Conservation (phyloP, 2,888 invertebrate species). For the Pristionchus exspectatus region DNA sequence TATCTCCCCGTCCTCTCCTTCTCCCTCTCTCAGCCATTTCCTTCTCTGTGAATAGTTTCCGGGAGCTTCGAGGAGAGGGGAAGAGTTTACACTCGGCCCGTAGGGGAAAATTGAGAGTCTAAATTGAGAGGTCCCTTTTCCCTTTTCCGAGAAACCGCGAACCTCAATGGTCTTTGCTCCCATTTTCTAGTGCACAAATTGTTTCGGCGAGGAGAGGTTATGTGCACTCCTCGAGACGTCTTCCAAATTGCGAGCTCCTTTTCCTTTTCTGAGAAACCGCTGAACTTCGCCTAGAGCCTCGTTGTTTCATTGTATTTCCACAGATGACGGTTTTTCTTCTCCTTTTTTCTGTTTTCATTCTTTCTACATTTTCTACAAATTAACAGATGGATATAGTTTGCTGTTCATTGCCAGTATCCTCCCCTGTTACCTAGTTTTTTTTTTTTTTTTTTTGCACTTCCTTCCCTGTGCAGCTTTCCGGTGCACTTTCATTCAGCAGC, state of each 20-base stretch:
- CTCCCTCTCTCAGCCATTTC: conserved; percentile 4
- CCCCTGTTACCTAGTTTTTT: too few species aligned
- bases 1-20: conserved; percentile 24
- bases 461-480: too few species aligned
- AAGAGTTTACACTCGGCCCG: conserved; percentile 1
- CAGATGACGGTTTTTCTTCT: too few species aligned
- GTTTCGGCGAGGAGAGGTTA: too few species aligned
- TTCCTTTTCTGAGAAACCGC: neutral
- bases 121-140: conserved; percentile 4
- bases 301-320: neutral
- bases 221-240: too few species aligned
- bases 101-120: neutral
- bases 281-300: neutral
- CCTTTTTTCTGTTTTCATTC: too few species aligned
- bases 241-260: neutral
- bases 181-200: neutral
- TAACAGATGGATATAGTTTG: too few species aligned
- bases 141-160: neutral
- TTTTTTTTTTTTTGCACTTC: too few species aligned
- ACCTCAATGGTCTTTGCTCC: neutral
- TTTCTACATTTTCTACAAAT: too few species aligned
- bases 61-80: neutral
- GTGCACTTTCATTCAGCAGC: too few species aligned
- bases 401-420: too few species aligned
- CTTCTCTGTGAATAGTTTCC: conserved; percentile 36